Base-by-base conservation (phyloP, 2,888 invertebrate genomes). In the Coleophora deauratella region DNA sequence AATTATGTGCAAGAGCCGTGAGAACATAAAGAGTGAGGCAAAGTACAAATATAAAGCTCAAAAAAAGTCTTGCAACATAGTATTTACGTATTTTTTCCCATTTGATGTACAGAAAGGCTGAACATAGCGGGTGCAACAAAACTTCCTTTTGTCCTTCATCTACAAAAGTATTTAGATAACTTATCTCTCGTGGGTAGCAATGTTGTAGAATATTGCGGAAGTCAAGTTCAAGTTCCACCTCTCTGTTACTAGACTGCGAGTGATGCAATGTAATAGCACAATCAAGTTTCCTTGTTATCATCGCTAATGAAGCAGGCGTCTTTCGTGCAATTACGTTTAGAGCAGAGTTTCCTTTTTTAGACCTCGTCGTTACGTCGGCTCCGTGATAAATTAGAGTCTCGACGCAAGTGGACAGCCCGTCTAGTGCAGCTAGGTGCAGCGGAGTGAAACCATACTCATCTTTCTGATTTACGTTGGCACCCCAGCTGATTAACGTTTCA, bases 61-160 rank as follows among this genome's bases (percentile, higher is more conserved):
- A 89, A 48, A 94, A 87, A 53, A 95, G 81, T 40, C 94, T 86
- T 0, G 92, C 93, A 10, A 94, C 91, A 62, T 95, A 95, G 64
- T 94, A 96, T 75, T 94, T 94, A 27, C 95, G 88, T 51, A 96
- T 95, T 71, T 95, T 94, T 58, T 94, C 93, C 96, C 96, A 96
- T 67, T 96, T 96, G 39, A 96, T 89, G 63, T 95, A 91, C 0
- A 96, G 82, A 64, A 96, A 96, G 0, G 95, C 94, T 8, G 95
- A 94, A 67, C 95, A 95, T 3, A 96, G 76, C 0, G 96, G 96
- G 79, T 96, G 96, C 40, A 94, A 88, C 2, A 96, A 73, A 32
- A 96, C 92, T 67, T 94, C 93, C 61, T 95, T 95, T 64, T 95
- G 95, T 0, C 95, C 95, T 71, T 95, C 95, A 54, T 94, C 94